phyloP scores from a whole-genome alignment of 2,113 vertebrate genomes.

The Saccopteryx leptura region DNA sequence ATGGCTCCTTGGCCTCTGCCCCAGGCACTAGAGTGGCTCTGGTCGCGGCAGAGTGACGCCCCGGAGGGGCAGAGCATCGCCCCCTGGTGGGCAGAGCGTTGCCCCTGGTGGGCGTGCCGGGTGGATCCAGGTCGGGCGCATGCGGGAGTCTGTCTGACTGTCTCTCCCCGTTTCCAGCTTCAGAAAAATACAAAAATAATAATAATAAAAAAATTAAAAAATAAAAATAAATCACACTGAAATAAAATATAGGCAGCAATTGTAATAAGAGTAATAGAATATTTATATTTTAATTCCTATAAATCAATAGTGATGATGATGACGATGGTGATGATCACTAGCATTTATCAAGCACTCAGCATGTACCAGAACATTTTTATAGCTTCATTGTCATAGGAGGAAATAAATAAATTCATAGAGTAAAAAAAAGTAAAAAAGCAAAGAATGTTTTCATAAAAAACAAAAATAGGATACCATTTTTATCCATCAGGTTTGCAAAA shows the following conservation, averaged over 20 bases:
- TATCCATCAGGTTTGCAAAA: not conserved
- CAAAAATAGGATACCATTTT: not conserved
- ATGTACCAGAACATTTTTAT: not conserved
- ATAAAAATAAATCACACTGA: too few relatives aligned
- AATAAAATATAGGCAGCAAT: not conserved
- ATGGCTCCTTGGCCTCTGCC: too few relatives aligned
- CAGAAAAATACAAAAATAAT: too few relatives aligned
- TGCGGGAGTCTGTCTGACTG: too few relatives aligned
- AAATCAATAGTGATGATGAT: not conserved
- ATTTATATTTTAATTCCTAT: not conserved
- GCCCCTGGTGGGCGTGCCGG: too few relatives aligned
- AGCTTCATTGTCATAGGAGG: not conserved
- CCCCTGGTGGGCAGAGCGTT: too few relatives aligned
- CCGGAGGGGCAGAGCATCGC: too few relatives aligned
- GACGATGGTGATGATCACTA: not conserved
- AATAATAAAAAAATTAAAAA: too few relatives aligned
- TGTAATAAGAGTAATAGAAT: not conserved
- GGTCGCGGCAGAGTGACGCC: too few relatives aligned
- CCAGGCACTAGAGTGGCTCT: too few relatives aligned
- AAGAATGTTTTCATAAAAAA: not conserved
- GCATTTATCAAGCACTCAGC: not conserved
- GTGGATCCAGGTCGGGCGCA: too few relatives aligned
- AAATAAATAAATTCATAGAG: not conserved
- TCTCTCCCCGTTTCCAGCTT: too few relatives aligned
- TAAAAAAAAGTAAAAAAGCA: not conserved